Conservation (phyloP, 2,888 invertebrate genomes). For the Stegana nigrithorax region DNA sequence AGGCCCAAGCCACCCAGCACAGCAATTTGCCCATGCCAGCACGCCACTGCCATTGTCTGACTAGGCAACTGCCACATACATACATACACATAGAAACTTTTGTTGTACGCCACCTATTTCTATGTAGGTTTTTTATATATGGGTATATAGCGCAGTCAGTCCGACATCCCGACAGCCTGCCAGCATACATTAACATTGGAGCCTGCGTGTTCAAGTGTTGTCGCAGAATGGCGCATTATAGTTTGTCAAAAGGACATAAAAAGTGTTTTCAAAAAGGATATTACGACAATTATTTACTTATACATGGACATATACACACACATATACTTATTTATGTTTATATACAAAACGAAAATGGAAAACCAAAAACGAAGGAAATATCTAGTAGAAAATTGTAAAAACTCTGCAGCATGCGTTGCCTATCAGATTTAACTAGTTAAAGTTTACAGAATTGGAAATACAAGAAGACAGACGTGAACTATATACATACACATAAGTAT, state of each 20-base stretch:
- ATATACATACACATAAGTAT: no score
- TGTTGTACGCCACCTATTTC: conserved; percentile 13
- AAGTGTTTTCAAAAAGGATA: conserved; percentile 60
- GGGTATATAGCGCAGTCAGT: no score
- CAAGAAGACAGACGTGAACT: no score
- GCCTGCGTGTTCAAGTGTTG: conserved; percentile 18
- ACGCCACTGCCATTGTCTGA: neutral
- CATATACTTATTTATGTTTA: conserved; percentile 48
- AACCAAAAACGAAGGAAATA: no score
- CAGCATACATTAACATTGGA: conserved; percentile 15
- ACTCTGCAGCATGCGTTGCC: no score
- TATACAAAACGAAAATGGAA: no score
- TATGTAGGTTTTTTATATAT: neutral
- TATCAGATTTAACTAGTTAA: no score
- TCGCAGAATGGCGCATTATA: conserved; percentile 51
- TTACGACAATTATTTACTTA: conserved; percentile 62
- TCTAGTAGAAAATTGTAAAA: no score
- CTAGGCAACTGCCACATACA: no score
- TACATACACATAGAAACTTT: conserved; percentile 37
- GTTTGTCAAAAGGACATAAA: conserved; percentile 55
- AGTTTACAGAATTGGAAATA: no score
- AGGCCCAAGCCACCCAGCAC: neutral
- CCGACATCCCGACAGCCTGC: no score
- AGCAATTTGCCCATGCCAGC: neutral
- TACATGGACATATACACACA: no score